Evolutionary conservation across 37 sponge, comb jelly and placozoan genomes (phyloP).

Genomic region (Chondrosia reniformis): DNA sequence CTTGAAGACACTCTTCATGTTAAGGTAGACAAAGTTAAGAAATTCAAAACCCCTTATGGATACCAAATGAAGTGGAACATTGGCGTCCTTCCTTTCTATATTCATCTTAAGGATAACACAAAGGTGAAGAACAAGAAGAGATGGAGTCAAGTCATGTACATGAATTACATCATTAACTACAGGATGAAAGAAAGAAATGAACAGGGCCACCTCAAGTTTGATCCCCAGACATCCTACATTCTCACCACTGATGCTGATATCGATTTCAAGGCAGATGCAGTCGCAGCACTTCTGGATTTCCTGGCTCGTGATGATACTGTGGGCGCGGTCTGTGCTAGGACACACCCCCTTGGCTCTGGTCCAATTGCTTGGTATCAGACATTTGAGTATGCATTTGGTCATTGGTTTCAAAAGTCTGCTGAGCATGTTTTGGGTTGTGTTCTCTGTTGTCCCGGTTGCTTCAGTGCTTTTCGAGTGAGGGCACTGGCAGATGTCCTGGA

Average conservation of each 20-base stretch:
- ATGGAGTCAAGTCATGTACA: conserved; percentile 96
- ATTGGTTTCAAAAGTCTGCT: conserved; percentile 83
- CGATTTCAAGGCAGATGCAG: conserved; percentile 75
- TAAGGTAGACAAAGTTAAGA: conserved; percentile 30
- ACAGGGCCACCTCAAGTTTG: not conserved
- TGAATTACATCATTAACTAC: conserved; percentile 77
- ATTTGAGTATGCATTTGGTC: conserved; percentile 86
- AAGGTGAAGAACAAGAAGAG: conserved; percentile 83
- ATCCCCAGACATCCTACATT: conserved; percentile 69
- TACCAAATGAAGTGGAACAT: conserved; percentile 49
- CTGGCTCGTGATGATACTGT: conserved; percentile 63
- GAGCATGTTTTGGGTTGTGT: conserved; percentile 87
- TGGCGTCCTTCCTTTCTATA: conserved; percentile 45
- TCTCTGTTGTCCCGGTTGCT: conserved; percentile 90
- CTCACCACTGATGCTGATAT: conserved; percentile 94
- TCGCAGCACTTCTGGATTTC: conserved; percentile 64
- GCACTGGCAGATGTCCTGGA: conserved; percentile 65
- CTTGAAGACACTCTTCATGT: conserved; percentile 61
- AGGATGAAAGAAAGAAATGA: conserved; percentile 31
- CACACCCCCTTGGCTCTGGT: conserved; percentile 82
- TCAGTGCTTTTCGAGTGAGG: conserved; percentile 74
- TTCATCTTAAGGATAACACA: conserved; percentile 77
- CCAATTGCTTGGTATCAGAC: conserved; percentile 88
- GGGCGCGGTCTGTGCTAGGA: conserved; percentile 83
- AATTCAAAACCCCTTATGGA: conserved; percentile 72